Evolutionary conservation across 2,113 vertebrate genomes (phyloP).

Genomic region (Corythoichthys haematopterus): DNA sequence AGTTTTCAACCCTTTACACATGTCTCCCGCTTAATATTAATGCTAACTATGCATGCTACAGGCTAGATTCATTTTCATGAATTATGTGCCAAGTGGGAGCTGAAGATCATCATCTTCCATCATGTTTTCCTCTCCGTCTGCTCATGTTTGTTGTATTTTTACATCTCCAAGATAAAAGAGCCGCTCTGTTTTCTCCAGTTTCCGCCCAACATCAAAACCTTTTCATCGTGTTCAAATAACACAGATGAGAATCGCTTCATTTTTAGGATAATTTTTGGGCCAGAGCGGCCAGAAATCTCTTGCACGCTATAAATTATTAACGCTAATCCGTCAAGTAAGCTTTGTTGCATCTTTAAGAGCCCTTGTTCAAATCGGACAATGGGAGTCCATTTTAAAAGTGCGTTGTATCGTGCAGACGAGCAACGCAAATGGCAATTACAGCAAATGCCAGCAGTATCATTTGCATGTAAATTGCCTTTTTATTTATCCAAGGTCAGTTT

Average conservation of each 20-base stretch:
- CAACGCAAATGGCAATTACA: slow-evolving; percentile 49
- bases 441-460: slow-evolving; percentile 55
- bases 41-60: neutral
- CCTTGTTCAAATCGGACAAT: slow-evolving; percentile 2
- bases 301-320: slow-evolving; percentile 6
- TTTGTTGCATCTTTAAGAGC: neutral
- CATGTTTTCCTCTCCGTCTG: slow-evolving; percentile 5
- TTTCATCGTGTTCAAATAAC: slow-evolving; percentile 41
- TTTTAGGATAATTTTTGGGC: slow-evolving; percentile 27
- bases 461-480: slow-evolving; percentile 65
- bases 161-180: slow-evolving; percentile 37
- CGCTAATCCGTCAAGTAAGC: slow-evolving; percentile 4
- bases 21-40: neutral
- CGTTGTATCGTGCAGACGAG: slow-evolving; percentile 31
- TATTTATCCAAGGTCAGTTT: slow-evolving; percentile 44
- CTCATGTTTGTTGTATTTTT: neutral
- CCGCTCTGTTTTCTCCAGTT: slow-evolving; percentile 2
- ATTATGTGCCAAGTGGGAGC: neutral
- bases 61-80: slow-evolving; percentile 12
- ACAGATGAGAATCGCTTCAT: slow-evolving; percentile 26
- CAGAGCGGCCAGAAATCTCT: slow-evolving; percentile 37
- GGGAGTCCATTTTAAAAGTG: slow-evolving; percentile 22
- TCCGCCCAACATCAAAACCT: slow-evolving; percentile 28
- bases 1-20: neutral
- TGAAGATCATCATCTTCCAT: slow-evolving; percentile 6